These are phyloP conservation scores for Clarias platycephalus DNA, from an alignment of 2,797 vertebrate species.

Conservation along the genomic window DNA sequence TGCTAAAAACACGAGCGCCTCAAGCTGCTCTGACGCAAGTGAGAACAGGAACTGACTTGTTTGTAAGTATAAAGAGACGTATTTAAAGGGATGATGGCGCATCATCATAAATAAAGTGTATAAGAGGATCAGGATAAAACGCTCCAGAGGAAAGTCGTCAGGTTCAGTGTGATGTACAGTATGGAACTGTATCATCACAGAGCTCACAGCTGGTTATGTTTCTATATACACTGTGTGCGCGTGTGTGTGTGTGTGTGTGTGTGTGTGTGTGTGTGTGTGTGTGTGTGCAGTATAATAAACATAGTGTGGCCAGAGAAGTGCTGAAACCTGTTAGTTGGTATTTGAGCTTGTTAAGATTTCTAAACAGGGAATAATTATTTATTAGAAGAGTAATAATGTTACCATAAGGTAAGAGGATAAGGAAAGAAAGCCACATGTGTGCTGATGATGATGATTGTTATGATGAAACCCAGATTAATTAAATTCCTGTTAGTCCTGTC, in stretches of 20 bases:
- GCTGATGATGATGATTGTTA: not conserved
- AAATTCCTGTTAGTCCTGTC: not conserved
- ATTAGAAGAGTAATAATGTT: not conserved
- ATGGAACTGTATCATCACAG: not conserved
- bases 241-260: too few species aligned
- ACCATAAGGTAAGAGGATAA: slow-evolving; percentile 2
- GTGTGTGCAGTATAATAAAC: not conserved
- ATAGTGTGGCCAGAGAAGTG: not conserved
- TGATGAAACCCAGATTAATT: not conserved
- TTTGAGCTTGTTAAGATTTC: not conserved
- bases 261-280: too few species aligned
- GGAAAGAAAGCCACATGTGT: slow-evolving; percentile 21
- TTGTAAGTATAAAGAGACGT: not conserved
- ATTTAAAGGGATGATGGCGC: not conserved
- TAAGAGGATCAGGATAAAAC: not conserved
- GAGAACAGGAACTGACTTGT: not conserved
- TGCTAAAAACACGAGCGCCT: not conserved
- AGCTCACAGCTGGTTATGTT: not conserved
- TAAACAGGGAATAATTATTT: not conserved
- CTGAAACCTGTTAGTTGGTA: fast-evolving
- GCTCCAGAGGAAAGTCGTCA: not conserved
- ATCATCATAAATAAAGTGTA: not conserved
- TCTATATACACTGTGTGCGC: not conserved
- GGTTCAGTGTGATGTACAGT: not conserved
- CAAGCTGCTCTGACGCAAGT: not conserved